Percentiles rank a stretch among this genome's conserved stretches.
These are phyloP conservation scores for Bujurquina vittata DNA, from an alignment of 2,113 vertebrate genomes.

Conservation along the genomic window DNA sequence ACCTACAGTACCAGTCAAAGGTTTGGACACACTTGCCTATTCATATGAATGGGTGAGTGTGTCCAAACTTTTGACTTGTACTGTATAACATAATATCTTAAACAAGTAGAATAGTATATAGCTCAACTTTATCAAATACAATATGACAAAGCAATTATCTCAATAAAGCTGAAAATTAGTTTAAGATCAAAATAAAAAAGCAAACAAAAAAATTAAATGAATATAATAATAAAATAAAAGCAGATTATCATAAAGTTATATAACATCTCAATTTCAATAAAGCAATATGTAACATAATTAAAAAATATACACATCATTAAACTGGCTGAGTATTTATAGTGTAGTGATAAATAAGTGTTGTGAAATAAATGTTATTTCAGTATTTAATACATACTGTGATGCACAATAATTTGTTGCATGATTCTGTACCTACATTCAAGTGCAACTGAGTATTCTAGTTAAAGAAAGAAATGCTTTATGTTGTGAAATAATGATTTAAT, in stretches of 20 bases:
- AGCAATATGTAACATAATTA: not conserved
- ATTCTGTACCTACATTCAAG: not conserved
- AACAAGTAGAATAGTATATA: not conserved
- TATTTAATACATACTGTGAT: not conserved
- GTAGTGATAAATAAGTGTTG: not conserved
- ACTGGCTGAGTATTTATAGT: not conserved
- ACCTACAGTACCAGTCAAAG: not conserved
- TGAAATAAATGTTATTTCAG: not conserved
- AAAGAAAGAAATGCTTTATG: not conserved
- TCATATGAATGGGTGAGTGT: no score
- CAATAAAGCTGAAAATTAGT: not conserved
- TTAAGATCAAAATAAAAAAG: not conserved
- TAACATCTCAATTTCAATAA: not conserved
- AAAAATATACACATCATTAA: not conserved
- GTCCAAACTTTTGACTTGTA: no score
- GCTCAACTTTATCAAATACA: not conserved
- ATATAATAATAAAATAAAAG: not conserved
- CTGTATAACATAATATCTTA: no score
- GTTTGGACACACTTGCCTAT: no score
- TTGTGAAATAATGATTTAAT: not conserved
- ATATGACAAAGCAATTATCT: not conserved
- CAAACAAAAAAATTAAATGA: not conserved
- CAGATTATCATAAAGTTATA: not conserved
- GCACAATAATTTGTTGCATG: not conserved
- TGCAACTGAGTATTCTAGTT: not conserved